Evolutionary conservation across 2,113 vertebrate species (phyloP).

Genomic region (Hippocampus zosterae): DNA sequence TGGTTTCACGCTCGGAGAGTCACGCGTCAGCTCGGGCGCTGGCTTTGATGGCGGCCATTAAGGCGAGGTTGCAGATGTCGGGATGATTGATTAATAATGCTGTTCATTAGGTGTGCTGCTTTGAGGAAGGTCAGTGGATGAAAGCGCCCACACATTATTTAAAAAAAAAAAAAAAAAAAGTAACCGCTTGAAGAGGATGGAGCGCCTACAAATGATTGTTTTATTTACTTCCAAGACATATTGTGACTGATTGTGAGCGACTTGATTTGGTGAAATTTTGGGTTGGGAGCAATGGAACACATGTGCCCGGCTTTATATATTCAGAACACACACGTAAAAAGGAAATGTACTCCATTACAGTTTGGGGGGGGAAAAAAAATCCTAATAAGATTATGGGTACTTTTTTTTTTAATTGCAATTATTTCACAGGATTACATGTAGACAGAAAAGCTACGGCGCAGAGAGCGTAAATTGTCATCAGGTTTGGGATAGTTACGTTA

Average conservation of each 20-base stretch:
- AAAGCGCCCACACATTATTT: constrained; percentile 35
- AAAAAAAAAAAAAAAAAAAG: constrained; percentile 6
- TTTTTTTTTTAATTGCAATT: too few relatives aligned
- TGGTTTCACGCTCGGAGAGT: constrained; percentile 8
- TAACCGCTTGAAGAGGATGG: neutral
- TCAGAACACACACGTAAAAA: too few relatives aligned
- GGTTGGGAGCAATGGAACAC: too few relatives aligned
- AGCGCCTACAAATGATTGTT: neutral
- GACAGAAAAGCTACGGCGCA: too few relatives aligned
- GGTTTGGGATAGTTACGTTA: too few relatives aligned
- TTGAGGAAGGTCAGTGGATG: constrained; percentile 50
- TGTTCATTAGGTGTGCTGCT: constrained; percentile 43
- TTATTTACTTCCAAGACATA: neutral
- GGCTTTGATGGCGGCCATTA: constrained; percentile 49
- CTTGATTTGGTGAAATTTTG: too few relatives aligned
- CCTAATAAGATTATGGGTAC: too few relatives aligned
- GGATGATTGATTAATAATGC: constrained; percentile 56
- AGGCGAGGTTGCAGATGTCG: constrained; percentile 33
- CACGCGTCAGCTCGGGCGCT: neutral
- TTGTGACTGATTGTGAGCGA: neutral
- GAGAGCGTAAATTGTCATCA: too few relatives aligned
- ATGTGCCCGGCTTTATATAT: too few relatives aligned
- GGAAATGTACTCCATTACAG: too few relatives aligned
- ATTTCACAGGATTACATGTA: too few relatives aligned
- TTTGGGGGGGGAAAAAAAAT: too few relatives aligned